A percentile compares a stretch with the other conserved stretches of the same genome.
Conservation (phyloP, 2,888 invertebrate genomes). For the Amiota mariae region DNA sequence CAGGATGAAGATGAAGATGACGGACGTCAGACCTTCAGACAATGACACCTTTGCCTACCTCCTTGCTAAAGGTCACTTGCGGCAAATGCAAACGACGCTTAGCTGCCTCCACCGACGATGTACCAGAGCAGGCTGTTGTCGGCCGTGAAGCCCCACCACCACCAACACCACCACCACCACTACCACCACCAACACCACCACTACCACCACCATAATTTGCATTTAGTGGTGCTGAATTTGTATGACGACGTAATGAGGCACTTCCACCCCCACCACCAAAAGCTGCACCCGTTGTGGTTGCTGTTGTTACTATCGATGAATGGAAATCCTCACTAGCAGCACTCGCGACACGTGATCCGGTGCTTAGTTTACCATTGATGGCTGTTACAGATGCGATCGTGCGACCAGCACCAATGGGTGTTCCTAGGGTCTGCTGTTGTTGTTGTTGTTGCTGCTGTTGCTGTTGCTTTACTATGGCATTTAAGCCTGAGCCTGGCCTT, state of each 20-base stretch:
- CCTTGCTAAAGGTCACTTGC: conserved; percentile 89
- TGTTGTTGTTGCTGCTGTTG: conserved; percentile 40
- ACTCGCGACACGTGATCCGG: conserved; percentile 50
- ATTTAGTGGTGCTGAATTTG: background rate
- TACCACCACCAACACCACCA: conserved; percentile 45
- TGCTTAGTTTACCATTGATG: conserved; percentile 54
- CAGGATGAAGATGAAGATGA: conserved; percentile 14
- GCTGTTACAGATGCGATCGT: conserved; percentile 41
- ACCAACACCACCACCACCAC: background rate
- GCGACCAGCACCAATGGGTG: conserved; percentile 6
- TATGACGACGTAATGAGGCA: background rate
- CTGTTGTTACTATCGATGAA: conserved; percentile 53
- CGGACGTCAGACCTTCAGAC: conserved; percentile 75
- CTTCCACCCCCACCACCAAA: background rate
- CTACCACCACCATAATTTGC: background rate
- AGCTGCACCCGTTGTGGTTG: conserved; percentile 17
- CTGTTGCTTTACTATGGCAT: background rate
- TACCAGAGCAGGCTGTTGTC: conserved; percentile 80
- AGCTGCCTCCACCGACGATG: conserved; percentile 78
- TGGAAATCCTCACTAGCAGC: conserved; percentile 50
- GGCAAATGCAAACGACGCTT: conserved; percentile 82
- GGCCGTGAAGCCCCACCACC: conserved; percentile 73
- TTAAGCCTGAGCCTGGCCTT: conserved; percentile 69
- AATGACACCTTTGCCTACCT: conserved; percentile 92
- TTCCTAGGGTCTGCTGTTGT: conserved; percentile 33